These are phyloP conservation scores for Zoanthus sansibaricus DNA, from an alignment of 92 coral and sea anemone species.

Conservation along the genomic window DNA sequence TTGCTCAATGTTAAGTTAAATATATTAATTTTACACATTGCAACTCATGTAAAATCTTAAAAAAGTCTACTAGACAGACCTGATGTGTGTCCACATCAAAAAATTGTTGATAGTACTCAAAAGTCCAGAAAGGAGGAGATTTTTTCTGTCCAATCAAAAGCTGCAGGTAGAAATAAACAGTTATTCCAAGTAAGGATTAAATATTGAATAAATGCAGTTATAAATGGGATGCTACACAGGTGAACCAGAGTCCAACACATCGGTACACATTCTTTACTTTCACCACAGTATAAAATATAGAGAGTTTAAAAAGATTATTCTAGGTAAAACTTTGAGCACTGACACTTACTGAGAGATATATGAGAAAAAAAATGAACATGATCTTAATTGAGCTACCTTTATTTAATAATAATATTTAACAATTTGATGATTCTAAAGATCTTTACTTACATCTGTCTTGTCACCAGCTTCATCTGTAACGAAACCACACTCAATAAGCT, in stretches of 20 bases:
- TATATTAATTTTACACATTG: too few relatives aligned
- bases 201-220: background rate
- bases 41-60: background rate
- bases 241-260: too few relatives aligned
- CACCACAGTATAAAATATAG: too few relatives aligned
- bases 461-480: conserved; percentile 15
- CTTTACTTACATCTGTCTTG: conserved; percentile 28
- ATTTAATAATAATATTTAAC: background rate
- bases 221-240: too few relatives aligned
- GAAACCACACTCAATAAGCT: background rate
- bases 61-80: conserved; percentile 54
- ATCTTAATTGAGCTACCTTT: too few relatives aligned
- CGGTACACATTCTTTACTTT: too few relatives aligned
- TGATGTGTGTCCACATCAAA: conserved; percentile 97
- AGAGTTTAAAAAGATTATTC: too few relatives aligned
- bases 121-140: conserved; percentile 98
- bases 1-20: too few relatives aligned
- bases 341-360: too few relatives aligned
- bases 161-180: conserved; percentile 33
- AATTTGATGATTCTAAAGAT: background rate
- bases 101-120: conserved; percentile 96
- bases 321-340: too few relatives aligned
- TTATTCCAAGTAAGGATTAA: background rate
- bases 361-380: too few relatives aligned
- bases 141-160: conserved; percentile 88